A percentile compares a stretch with the other conserved stretches of the same genome.
Conservation (phyloP, 1,140 invertebrate species). For the Diabrotica undecimpunctata region DNA sequence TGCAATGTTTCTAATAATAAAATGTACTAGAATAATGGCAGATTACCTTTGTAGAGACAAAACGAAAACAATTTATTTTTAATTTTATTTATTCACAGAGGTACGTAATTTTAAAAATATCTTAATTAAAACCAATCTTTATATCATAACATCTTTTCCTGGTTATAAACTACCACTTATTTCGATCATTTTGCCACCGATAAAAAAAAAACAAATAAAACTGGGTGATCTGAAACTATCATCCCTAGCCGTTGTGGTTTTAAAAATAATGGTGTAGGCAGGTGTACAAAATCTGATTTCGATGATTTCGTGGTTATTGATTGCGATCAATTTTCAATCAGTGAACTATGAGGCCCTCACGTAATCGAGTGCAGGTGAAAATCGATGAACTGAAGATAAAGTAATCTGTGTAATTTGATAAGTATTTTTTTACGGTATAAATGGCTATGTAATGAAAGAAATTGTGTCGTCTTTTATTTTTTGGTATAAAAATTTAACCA, state of each 20-base stretch:
- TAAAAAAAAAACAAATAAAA: not conserved
- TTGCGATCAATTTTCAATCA: not conserved
- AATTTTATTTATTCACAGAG: no score
- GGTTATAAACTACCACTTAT: not conserved
- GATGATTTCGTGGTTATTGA: constrained; percentile 2
- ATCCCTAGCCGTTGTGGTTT: not conserved
- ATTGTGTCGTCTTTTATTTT: no score
- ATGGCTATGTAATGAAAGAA: no score
- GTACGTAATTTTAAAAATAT: no score
- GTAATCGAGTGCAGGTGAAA: not conserved
- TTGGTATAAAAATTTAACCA: no score
- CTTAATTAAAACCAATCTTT: no score
- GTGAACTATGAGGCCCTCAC: constrained; percentile 1
- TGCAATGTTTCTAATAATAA: no score
- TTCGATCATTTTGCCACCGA: not conserved
- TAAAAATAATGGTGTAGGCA: not conserved
- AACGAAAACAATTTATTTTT: no score
- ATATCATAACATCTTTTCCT: not conserved
- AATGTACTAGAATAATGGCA: no score
- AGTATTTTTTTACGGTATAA: no score
- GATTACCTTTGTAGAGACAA: no score
- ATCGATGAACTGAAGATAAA: not conserved
- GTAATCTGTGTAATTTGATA: not conserved
- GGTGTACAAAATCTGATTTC: not conserved
- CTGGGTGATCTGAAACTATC: not conserved